Evolutionary conservation across 2,113 vertebrate species (phyloP).

Genomic region (Crotophaga sulcirostris): DNA sequence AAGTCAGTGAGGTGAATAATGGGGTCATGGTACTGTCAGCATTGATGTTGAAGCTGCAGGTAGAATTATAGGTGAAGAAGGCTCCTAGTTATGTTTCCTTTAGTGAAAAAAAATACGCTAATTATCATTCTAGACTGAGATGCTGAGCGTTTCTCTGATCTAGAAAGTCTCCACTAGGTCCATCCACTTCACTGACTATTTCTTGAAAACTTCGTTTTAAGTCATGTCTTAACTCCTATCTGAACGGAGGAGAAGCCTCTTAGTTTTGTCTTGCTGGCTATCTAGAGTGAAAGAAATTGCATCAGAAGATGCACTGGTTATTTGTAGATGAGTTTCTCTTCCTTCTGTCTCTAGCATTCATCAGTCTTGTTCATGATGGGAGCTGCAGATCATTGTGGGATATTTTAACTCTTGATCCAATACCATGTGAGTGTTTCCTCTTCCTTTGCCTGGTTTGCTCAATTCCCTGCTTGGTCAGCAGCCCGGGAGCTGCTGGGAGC

Average conservation of each 20-base stretch:
- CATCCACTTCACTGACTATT: background rate
- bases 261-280: background rate
- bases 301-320: background rate
- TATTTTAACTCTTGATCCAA: constrained; percentile 17
- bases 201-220: background rate
- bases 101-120: background rate
- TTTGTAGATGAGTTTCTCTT: background rate
- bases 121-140: background rate
- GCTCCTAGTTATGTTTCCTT: background rate
- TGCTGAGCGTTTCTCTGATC: background rate
- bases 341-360: background rate
- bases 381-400: background rate
- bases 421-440: background rate
- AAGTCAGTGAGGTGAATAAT: background rate
- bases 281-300: background rate
- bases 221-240: background rate
- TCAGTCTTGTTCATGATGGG: background rate
- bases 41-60: background rate
- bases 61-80: background rate
- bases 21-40: background rate
- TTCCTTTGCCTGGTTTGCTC: background rate
- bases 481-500: background rate
- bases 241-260: background rate
- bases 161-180: background rate
- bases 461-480: background rate